phyloP scores from a whole-genome alignment of 2,113 vertebrate species.

The Hemiscyllium ocellatum region DNA sequence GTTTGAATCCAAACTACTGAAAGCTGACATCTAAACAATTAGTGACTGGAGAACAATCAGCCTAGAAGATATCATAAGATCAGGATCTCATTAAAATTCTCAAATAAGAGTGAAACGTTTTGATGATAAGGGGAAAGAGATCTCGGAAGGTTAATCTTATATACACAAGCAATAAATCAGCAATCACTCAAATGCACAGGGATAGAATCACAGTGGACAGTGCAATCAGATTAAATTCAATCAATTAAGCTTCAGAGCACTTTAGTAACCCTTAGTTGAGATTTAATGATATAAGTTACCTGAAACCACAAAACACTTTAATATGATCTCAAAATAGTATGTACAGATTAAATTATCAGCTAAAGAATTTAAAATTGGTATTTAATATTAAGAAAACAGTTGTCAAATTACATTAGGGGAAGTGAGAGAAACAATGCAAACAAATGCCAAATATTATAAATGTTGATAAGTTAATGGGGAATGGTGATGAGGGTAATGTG shows the following conservation, averaged over 20 bases:
- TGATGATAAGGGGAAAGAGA: not conserved
- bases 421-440: not conserved
- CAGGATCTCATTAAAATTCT: conserved; percentile 21
- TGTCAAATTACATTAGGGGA: not conserved
- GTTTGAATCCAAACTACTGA: not conserved
- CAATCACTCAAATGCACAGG: not conserved
- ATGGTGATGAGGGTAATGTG: not conserved
- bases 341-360: not conserved
- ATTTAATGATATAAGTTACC: conserved; percentile 24
- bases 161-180: conserved; percentile 14
- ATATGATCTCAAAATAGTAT: not conserved
- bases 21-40: not conserved
- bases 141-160: not conserved
- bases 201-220: not conserved
- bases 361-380: not conserved
- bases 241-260: conserved; percentile 3
- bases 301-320: conserved; percentile 20
- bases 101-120: not conserved
- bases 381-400: not conserved
- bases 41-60: not conserved
- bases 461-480: not conserved
- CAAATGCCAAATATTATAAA: not conserved
- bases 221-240: conserved; percentile 7
- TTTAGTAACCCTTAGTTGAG: not conserved
- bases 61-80: not conserved